Evolutionary conservation across 2,888 invertebrate genomes (phyloP).

Genomic region (Celastrina argiolus): DNA sequence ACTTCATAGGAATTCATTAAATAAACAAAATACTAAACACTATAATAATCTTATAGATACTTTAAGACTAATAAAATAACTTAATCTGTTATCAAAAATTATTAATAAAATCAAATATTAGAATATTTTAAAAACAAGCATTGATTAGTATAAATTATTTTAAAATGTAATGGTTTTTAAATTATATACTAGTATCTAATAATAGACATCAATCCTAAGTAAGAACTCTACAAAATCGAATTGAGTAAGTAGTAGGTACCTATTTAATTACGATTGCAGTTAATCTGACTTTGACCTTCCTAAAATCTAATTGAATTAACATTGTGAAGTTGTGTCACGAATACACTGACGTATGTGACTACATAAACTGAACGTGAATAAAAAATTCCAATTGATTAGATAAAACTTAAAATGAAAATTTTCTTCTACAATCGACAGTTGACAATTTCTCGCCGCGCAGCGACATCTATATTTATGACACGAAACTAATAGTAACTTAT

Average conservation of each 20-base stretch:
- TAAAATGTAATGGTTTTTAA: too few relatives aligned
- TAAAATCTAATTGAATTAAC: neutral
- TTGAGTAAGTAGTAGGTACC: too few relatives aligned
- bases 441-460: neutral
- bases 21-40: too few relatives aligned
- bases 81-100: too few relatives aligned
- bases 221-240: neutral
- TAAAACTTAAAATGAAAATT: neutral
- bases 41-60: too few relatives aligned
- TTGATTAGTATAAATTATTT: too few relatives aligned
- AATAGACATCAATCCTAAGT: neutral
- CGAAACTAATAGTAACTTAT: neutral
- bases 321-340: neutral
- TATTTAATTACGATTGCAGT: neutral
- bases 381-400: neutral
- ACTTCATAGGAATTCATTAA: too few relatives aligned
- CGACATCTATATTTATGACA: constrained; percentile 3
- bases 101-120: too few relatives aligned
- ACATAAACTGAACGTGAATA: neutral
- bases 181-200: neutral
- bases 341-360: too few relatives aligned
- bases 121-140: too few relatives aligned
- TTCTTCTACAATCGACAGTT: neutral
- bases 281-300: neutral
- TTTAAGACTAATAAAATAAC: too few relatives aligned